phyloP scores from a whole-genome alignment of 2,797 vertebrate genomes.

The Microctenopoma lineatum region DNA sequence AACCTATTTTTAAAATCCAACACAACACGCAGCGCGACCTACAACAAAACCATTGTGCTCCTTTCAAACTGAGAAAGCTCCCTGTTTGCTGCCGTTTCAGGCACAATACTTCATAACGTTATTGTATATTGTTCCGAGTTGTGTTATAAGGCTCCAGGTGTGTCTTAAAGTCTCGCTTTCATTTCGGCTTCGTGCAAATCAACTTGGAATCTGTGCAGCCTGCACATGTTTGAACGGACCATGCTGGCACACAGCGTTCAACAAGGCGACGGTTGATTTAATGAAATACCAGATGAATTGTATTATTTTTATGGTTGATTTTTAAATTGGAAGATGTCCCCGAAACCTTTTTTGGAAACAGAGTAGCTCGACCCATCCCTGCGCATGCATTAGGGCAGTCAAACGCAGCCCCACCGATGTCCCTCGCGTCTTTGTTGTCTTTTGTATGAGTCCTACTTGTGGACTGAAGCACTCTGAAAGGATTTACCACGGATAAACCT shows the following conservation, averaged over 20 bases:
- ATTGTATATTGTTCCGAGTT: background rate
- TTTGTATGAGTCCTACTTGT: constrained; percentile 76
- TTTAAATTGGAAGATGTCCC: constrained; percentile 33
- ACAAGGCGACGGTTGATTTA: constrained; percentile 13
- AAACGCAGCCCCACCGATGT: constrained; percentile 69
- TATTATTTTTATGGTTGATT: constrained; percentile 4
- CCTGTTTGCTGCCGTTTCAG: constrained; percentile 6
- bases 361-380: constrained; percentile 48
- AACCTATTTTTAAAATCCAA: background rate
- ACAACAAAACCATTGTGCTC: constrained; percentile 12
- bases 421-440: constrained; percentile 79
- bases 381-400: constrained; percentile 48
- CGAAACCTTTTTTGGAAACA: constrained; percentile 31
- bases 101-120: background rate
- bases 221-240: constrained; percentile 8
- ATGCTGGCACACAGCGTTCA: constrained; percentile 22
- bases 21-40: background rate
- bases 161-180: background rate
- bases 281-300: constrained; percentile 1
- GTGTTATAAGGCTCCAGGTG: background rate
- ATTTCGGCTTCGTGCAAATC: constrained; percentile 11
- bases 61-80: constrained; percentile 1
- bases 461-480: constrained; percentile 75
- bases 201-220: constrained; percentile 30
- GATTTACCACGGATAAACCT: constrained; percentile 76